Evolutionary conservation across 2,888 invertebrate species (phyloP).

Genomic region (Tenodera sinensis): DNA sequence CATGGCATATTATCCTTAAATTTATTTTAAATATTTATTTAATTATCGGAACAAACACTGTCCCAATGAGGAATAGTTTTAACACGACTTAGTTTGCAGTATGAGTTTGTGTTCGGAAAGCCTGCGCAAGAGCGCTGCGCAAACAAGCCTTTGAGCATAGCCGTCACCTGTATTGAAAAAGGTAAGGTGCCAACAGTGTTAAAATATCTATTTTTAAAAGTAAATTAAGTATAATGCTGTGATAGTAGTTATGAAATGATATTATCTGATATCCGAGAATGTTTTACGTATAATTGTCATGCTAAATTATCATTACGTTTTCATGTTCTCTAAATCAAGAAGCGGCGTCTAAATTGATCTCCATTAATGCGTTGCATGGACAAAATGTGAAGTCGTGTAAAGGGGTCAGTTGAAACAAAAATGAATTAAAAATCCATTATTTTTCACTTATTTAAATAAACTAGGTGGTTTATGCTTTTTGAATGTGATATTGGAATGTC

Average conservation of each 20-base stretch:
- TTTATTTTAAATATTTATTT: no score
- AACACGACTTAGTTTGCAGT: not conserved
- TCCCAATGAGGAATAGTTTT: not conserved
- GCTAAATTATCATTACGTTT: conserved; percentile 20
- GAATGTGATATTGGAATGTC: not conserved
- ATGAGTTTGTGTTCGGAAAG: not conserved
- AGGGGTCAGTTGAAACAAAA: conserved; percentile 24
- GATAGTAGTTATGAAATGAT: not conserved
- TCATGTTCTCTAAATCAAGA: conserved; percentile 1
- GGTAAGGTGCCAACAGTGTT: conserved; percentile 46
- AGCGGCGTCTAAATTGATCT: conserved; percentile 28
- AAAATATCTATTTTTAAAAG: conserved; percentile 27
- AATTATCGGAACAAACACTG: no score
- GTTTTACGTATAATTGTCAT: conserved; percentile 24
- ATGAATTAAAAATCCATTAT: not conserved
- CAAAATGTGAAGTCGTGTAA: conserved; percentile 20
- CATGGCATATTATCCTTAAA: no score
- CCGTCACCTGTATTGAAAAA: conserved; percentile 54
- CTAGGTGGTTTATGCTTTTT: not conserved
- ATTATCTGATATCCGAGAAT: not conserved
- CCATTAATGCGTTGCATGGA: conserved; percentile 17
- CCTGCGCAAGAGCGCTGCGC: conserved; percentile 24
- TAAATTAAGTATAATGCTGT: not conserved
- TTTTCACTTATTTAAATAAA: not conserved
- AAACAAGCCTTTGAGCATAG: conserved; percentile 31